Evolutionary conservation across 2,888 invertebrate genomes (phyloP).

Genomic region (Saturnia japonica): DNA sequence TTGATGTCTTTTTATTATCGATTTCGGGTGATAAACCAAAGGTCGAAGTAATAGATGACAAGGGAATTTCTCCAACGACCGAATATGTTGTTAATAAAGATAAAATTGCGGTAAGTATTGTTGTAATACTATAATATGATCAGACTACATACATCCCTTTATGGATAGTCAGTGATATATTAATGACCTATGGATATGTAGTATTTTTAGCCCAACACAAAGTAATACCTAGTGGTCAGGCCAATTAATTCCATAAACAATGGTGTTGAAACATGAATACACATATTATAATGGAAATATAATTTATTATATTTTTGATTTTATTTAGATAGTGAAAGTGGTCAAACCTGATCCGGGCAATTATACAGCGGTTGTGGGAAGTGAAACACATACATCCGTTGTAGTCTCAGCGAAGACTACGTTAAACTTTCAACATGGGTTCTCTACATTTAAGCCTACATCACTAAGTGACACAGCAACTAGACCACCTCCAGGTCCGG

Average conservation of each 20-base stretch:
- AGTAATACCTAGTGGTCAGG: too few relatives aligned
- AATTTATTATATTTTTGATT: background rate
- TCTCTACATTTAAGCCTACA: constrained; percentile 42
- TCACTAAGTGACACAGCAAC: constrained; percentile 45
- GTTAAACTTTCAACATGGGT: constrained; percentile 53
- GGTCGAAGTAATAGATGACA: constrained; percentile 41
- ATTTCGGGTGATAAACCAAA: constrained; percentile 40
- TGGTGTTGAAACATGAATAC: too few relatives aligned
- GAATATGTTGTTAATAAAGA: constrained; percentile 33
- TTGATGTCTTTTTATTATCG: constrained; percentile 42
- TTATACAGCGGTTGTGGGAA: constrained; percentile 42
- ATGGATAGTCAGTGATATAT: background rate
- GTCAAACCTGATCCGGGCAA: constrained; percentile 30
- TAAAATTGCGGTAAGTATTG: constrained; percentile 40
- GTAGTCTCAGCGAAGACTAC: constrained; percentile 42
- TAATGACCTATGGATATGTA: background rate
- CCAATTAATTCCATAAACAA: too few relatives aligned
- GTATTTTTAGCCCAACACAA: too few relatives aligned
- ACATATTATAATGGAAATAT: background rate
- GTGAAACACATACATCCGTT: constrained; percentile 35
- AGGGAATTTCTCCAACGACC: constrained; percentile 33
- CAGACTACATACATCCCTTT: background rate
- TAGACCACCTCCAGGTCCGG: constrained; percentile 49
- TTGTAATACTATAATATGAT: constrained; percentile 20
- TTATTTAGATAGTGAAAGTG: constrained; percentile 42